A percentile compares a stretch with the other conserved stretches of the same genome.
These are phyloP conservation scores for Diarsia mendica DNA, from an alignment of 2,888 invertebrate genomes.

Conservation along the genomic window DNA sequence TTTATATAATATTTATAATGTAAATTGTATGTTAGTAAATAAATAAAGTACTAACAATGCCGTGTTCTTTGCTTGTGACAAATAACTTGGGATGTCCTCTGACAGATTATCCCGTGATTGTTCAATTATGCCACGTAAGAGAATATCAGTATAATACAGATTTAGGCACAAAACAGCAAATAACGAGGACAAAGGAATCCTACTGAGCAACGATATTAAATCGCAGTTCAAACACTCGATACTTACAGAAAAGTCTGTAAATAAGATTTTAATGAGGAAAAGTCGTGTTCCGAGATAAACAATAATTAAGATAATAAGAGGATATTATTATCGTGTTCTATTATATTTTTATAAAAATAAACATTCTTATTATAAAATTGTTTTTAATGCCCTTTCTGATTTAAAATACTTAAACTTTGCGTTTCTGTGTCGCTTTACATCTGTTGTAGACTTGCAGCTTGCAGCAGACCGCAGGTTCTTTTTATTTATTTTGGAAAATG, in stretches of 20 bases:
- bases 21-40: too few species aligned
- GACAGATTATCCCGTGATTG: conserved; percentile 11
- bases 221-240: conserved; percentile 27
- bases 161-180: conserved; percentile 12
- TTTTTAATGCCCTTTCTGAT: neutral
- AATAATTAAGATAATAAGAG: conserved; percentile 3
- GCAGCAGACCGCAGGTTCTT: conserved; percentile 20
- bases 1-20: too few species aligned
- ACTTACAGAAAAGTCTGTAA: neutral
- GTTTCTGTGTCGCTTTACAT: conserved; percentile 5
- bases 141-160: neutral
- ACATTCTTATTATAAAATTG: neutral
- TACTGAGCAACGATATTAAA: conserved; percentile 25
- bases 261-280: conserved; percentile 36
- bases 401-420: neutral
- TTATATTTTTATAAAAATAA: conserved; percentile 1
- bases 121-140: conserved; percentile 19
- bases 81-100: conserved; percentile 6
- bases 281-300: conserved; percentile 2
- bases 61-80: conserved; percentile 9
- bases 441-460: conserved; percentile 3
- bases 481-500: conserved; percentile 37
- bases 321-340: conserved; percentile 6
- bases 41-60: neutral
- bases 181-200: conserved; percentile 16